Conservation (phyloP, 2,888 invertebrate species). For the Taphrorychus bicolor region DNA sequence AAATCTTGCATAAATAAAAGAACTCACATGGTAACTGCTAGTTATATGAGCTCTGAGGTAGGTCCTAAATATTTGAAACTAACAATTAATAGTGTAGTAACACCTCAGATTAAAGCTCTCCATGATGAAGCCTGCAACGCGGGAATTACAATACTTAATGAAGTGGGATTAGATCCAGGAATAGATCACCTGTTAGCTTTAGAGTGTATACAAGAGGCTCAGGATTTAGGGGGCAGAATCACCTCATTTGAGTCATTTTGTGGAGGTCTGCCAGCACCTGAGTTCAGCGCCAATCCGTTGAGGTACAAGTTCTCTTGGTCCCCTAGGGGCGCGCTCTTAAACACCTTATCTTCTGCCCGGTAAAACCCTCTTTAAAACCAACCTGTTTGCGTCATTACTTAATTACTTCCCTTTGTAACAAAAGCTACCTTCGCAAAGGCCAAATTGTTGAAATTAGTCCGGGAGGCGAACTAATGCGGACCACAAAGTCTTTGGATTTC, state of each 20-base stretch:
- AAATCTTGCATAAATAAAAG: constrained; percentile 84
- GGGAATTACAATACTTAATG: constrained; percentile 93
- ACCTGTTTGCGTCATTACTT: too few relatives aligned
- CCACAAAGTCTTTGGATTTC: constrained; percentile 81
- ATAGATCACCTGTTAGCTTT: constrained; percentile 86
- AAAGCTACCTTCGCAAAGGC: constrained; percentile 52
- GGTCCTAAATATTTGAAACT: too few relatives aligned
- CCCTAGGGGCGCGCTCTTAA: constrained; percentile 90
- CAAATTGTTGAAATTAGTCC: constrained; percentile 83
- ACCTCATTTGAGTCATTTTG: constrained; percentile 97
- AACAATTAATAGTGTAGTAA: too few relatives aligned
- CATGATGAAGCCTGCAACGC: constrained; percentile 83
- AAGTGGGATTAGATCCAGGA: constrained; percentile 97
- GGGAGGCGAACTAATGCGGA: constrained; percentile 89
- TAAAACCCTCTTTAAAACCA: constrained; percentile 57
- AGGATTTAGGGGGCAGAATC: constrained; percentile 87
- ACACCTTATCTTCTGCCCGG: constrained; percentile 88
- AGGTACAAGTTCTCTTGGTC: constrained; percentile 98
- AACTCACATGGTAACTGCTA: constrained; percentile 95
- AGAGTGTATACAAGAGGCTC: constrained; percentile 94
- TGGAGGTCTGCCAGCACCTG: constrained; percentile 97
- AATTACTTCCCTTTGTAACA: too few relatives aligned
- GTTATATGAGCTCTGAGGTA: constrained; percentile 89
- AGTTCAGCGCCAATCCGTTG: constrained; percentile 89
- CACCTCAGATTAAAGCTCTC: constrained; percentile 66